A percentile compares a stretch with the other conserved stretches of the same genome.
phyloP scores from a whole-genome alignment of 2,797 vertebrate genomes.

The Etheostoma nigrum region DNA sequence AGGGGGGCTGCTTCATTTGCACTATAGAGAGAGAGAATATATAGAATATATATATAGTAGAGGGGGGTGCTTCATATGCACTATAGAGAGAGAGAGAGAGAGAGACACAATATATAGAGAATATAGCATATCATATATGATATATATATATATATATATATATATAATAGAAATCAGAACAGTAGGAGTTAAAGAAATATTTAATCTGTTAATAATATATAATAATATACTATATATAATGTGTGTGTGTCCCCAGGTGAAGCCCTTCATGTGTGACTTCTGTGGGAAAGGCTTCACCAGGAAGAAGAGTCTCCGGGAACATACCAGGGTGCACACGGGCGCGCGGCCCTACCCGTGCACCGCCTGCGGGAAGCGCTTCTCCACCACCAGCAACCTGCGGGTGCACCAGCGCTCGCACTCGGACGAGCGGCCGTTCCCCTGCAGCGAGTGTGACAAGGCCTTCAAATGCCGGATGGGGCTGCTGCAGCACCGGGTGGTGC shows the following conservation, averaged over 20 bases:
- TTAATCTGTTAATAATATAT: too few relatives aligned
- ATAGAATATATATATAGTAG: too few relatives aligned
- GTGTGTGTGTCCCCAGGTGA: constrained; percentile 26
- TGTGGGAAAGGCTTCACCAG: constrained; percentile 72
- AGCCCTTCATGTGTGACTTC: constrained; percentile 72
- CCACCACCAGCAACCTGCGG: constrained; percentile 72
- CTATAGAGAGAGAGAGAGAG: too few relatives aligned
- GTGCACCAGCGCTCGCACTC: constrained; percentile 76
- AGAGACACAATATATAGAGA: too few relatives aligned
- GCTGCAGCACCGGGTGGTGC: constrained; percentile 74
- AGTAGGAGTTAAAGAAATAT: too few relatives aligned
- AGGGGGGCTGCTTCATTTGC: too few relatives aligned
- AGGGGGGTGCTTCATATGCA: too few relatives aligned
- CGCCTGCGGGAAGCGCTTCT: constrained; percentile 70
- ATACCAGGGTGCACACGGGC: constrained; percentile 73
- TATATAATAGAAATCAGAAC: too few relatives aligned
- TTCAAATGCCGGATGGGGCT: constrained; percentile 77
- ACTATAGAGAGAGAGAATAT: too few relatives aligned
- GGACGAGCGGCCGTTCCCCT: constrained; percentile 66
- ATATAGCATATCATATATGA: too few relatives aligned
- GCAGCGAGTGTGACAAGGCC: constrained; percentile 71
- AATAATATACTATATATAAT: too few relatives aligned
- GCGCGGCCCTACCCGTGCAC: constrained; percentile 67
- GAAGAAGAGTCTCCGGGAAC: constrained; percentile 71
- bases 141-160: too few relatives aligned